A percentile compares a stretch with the other conserved stretches of the same genome.
Conservation (phyloP, 2,888 invertebrate genomes). For the Drosophila anomelani region DNA sequence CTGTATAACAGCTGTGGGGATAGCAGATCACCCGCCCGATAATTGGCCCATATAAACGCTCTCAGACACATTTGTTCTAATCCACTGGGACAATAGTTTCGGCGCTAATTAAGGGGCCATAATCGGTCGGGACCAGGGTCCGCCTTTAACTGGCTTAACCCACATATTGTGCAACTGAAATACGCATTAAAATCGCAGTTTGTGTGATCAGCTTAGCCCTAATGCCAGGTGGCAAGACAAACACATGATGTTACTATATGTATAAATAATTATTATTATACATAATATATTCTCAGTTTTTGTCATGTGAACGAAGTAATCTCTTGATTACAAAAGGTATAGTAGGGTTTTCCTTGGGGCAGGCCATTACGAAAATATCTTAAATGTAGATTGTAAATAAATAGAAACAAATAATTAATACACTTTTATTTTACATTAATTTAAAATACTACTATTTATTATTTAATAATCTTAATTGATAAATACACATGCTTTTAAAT, state of each 20-base stretch:
- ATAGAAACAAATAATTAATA: background rate
- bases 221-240: background rate
- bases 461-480: background rate
- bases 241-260: background rate
- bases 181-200: background rate
- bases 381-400: background rate
- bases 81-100: constrained; percentile 2
- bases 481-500: background rate
- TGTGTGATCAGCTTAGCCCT: background rate
- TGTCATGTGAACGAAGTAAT: background rate
- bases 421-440: background rate
- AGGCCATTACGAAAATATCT: background rate
- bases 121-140: background rate
- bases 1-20: constrained; percentile 25
- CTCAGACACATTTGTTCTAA: constrained; percentile 21
- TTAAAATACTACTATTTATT: background rate
- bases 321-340: background rate
- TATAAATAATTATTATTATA: background rate
- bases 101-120: constrained; percentile 11
- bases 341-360: background rate
- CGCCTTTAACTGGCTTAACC: constrained; percentile 6
- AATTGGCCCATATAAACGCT: constrained; percentile 6
- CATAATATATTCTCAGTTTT: background rate
- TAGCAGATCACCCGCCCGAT: constrained; percentile 8
- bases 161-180: constrained; percentile 12